Evolutionary conservation across 1,140 invertebrate species (phyloP).

Genomic region (Sweltsa coloradensis): DNA sequence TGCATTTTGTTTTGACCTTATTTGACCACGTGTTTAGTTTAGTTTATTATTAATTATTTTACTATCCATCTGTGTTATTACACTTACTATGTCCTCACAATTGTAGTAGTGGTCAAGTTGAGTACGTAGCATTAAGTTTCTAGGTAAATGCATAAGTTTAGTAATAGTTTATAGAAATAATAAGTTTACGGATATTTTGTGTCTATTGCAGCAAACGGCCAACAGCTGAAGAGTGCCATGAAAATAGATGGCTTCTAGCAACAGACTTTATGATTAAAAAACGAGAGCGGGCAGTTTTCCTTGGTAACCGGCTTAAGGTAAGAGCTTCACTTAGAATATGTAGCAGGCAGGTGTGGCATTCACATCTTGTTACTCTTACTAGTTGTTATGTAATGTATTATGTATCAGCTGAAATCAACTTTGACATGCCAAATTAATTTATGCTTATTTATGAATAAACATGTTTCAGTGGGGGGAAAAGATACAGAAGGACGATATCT

Average conservation of each 20-base stretch:
- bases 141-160: too few species aligned
- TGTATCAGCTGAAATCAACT: too few species aligned
- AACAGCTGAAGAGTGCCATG: constrained; percentile 82
- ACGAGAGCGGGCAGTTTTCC: constrained; percentile 74
- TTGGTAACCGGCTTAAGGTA: constrained; percentile 67
- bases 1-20: too few species aligned
- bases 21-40: too few species aligned
- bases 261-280: constrained; percentile 89
- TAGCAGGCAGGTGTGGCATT: neutral
- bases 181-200: too few species aligned
- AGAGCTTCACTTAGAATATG: neutral
- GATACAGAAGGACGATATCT: neutral
- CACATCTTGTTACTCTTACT: neutral
- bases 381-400: neutral
- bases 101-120: too few species aligned
- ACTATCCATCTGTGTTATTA: too few species aligned
- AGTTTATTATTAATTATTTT: too few species aligned
- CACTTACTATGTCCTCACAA: too few species aligned
- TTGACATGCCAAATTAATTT: neutral
- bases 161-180: too few species aligned
- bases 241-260: constrained; percentile 87
- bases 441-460: neutral
- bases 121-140: too few species aligned
- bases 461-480: neutral
- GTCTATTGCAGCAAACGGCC: constrained; percentile 80